A percentile compares a stretch with the other conserved stretches of the same genome.
phyloP scores from a whole-genome alignment of 92 coral and sea anemone species.

The Zoanthus sansibaricus region DNA sequence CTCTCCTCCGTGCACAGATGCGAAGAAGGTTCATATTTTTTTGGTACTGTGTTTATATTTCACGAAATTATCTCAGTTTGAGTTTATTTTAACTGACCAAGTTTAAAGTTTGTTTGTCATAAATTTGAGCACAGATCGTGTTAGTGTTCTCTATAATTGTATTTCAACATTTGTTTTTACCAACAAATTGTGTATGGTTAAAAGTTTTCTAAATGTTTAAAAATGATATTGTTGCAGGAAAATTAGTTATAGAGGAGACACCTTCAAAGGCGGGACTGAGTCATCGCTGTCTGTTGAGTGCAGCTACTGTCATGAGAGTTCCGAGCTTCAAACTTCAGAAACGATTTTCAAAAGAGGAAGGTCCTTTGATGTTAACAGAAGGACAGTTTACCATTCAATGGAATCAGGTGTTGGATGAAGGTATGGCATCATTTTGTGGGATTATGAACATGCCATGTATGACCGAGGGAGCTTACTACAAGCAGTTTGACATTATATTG shows the following conservation, averaged over 20 bases:
- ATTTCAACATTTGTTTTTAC: too few species aligned
- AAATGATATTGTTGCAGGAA: not conserved
- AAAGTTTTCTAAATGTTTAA: not conserved
- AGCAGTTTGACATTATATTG: conserved; percentile 27
- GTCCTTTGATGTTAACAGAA: conserved; percentile 41
- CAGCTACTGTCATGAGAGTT: not conserved
- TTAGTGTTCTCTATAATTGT: too few species aligned
- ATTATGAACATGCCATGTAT: not conserved
- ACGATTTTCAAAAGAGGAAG: not conserved
- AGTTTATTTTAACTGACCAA: conserved; percentile 35
- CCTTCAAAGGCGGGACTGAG: conserved; percentile 31
- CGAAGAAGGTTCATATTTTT: conserved; percentile 8
- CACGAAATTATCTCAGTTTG: too few species aligned
- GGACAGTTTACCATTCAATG: conserved; percentile 18
- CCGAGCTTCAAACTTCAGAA: not conserved
- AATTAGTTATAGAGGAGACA: not conserved
- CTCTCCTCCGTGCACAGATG: conserved; percentile 13
- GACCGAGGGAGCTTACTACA: conserved; percentile 11
- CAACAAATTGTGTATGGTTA: too few species aligned
- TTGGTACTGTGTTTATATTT: too few species aligned
- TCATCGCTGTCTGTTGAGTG: not conserved
- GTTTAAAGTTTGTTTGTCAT: conserved; percentile 14
- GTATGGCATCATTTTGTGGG: not conserved
- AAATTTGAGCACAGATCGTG: too few species aligned
- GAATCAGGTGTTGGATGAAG: conserved; percentile 32